Evolutionary conservation across 1,140 invertebrate species (phyloP).

Genomic region (Acromyrmex echinatior): DNA sequence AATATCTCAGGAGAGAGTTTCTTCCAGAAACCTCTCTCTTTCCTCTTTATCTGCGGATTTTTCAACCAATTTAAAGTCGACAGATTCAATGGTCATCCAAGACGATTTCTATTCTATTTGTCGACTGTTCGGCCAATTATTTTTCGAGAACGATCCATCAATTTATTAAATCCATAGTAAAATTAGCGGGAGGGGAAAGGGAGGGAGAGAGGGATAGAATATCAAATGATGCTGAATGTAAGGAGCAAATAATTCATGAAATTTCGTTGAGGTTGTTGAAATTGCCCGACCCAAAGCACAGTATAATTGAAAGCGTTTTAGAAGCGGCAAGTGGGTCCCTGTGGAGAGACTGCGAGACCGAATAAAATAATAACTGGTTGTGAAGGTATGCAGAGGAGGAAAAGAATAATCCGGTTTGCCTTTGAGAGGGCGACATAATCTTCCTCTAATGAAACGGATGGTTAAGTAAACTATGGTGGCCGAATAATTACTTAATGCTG

Average conservation of each 20-base stretch:
- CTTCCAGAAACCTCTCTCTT: neutral
- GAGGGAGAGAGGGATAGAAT: neutral
- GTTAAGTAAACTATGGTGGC: slow-evolving; percentile 60
- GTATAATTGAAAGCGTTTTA: slow-evolving; percentile 67
- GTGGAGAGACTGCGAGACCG: slow-evolving; percentile 24
- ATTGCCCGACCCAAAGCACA: slow-evolving; percentile 45
- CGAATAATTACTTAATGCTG: slow-evolving; percentile 61
- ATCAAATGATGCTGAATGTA: slow-evolving; percentile 25
- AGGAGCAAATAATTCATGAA: slow-evolving; percentile 51
- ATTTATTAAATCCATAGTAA: slow-evolving; percentile 21
- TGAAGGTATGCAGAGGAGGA: neutral
- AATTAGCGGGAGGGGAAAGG: neutral
- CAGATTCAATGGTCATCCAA: slow-evolving; percentile 15
- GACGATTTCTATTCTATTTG: slow-evolving; percentile 15
- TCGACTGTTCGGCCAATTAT: slow-evolving; percentile 46
- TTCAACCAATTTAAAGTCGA: slow-evolving; percentile 28
- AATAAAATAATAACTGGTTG: slow-evolving; percentile 60
- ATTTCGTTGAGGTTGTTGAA: slow-evolving; percentile 50
- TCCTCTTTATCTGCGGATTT: neutral
- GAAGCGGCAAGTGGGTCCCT: slow-evolving; percentile 28
- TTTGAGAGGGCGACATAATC: slow-evolving; percentile 61
- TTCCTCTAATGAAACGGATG: slow-evolving; percentile 43
- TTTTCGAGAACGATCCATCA: slow-evolving; percentile 29
- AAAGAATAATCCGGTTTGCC: slow-evolving; percentile 67
- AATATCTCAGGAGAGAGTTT: neutral